Conservation (phyloP, 2,888 invertebrate species). For the Cheiracanthium punctorium region DNA sequence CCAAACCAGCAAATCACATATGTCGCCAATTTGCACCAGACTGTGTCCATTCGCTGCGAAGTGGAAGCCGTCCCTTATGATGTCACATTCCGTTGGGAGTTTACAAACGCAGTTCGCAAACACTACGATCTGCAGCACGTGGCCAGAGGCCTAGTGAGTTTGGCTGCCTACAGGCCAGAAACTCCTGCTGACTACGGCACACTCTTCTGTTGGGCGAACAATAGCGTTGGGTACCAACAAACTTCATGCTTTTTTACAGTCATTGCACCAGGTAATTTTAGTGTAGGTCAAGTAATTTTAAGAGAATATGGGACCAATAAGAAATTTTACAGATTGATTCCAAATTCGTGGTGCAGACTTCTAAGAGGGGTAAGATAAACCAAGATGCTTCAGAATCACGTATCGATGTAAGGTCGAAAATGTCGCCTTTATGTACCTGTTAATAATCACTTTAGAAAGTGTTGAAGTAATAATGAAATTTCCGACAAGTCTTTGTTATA, state of each 20-base stretch:
- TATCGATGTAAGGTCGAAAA: no score
- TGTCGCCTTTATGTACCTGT: no score
- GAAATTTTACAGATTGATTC: no score
- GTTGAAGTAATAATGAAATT: no score
- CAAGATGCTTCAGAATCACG: no score
- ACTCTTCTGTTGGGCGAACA: conserved; percentile 23
- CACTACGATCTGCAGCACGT: conserved; percentile 9
- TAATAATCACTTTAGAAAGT: no score
- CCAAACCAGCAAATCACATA: conserved; percentile 17
- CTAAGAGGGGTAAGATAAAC: no score
- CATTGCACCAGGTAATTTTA: conserved; percentile 19
- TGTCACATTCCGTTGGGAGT: conserved; percentile 19
- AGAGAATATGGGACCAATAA: no score
- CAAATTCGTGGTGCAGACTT: no score
- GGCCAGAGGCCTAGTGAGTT: conserved; percentile 3
- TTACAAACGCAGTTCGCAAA: conserved; percentile 13
- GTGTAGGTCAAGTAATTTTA: no score
- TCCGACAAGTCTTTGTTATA: no score
- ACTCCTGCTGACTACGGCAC: conserved; percentile 21
- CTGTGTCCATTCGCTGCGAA: conserved; percentile 23
- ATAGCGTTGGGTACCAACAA: conserved; percentile 17
- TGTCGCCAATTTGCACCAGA: background rate
- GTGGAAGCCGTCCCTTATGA: conserved; percentile 21
- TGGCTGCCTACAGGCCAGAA: background rate
- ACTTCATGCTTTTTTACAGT: conserved; percentile 31